phyloP scores from a whole-genome alignment of 2,113 vertebrate genomes.

The Chaetorhynchus papuensis region DNA sequence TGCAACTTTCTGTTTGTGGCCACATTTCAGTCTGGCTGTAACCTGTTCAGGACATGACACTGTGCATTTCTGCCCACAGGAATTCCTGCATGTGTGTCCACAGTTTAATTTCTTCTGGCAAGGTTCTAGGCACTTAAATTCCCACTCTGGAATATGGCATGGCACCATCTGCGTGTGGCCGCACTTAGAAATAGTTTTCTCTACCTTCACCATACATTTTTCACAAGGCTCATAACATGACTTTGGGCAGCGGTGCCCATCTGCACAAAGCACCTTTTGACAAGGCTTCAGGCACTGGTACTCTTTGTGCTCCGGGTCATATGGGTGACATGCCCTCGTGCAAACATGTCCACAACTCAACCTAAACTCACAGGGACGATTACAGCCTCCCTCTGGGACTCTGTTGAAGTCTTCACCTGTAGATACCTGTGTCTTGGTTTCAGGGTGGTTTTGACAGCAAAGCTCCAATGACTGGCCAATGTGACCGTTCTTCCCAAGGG shows the following conservation, averaged over 20 bases:
- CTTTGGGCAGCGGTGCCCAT: constrained; percentile 78
- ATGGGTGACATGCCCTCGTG: constrained; percentile 85
- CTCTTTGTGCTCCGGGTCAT: constrained; percentile 80
- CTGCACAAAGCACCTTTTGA: constrained; percentile 77
- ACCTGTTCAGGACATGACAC: constrained; percentile 65
- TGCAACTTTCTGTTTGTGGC: constrained; percentile 73
- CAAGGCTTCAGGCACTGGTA: constrained; percentile 84
- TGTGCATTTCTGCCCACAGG: constrained; percentile 79
- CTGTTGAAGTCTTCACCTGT: constrained; percentile 77
- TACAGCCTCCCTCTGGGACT: constrained; percentile 91
- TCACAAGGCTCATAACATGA: constrained; percentile 76
- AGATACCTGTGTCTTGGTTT: constrained; percentile 72
- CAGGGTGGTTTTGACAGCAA: constrained; percentile 90
- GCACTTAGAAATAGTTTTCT: constrained; percentile 80
- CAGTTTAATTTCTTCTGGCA: constrained; percentile 78
- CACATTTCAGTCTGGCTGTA: constrained; percentile 73
- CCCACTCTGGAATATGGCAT: constrained; percentile 69
- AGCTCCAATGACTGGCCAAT: constrained; percentile 76
- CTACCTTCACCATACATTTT: constrained; percentile 73
- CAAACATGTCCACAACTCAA: constrained; percentile 90
- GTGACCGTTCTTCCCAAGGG: constrained; percentile 73
- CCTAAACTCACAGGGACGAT: constrained; percentile 83
- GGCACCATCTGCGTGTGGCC: constrained; percentile 85
- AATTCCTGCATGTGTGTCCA: constrained; percentile 75
- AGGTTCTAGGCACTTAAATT: constrained; percentile 76